These are phyloP conservation scores for Eurypyga helias DNA, from an alignment of 2,113 vertebrate species.

Conservation along the genomic window DNA sequence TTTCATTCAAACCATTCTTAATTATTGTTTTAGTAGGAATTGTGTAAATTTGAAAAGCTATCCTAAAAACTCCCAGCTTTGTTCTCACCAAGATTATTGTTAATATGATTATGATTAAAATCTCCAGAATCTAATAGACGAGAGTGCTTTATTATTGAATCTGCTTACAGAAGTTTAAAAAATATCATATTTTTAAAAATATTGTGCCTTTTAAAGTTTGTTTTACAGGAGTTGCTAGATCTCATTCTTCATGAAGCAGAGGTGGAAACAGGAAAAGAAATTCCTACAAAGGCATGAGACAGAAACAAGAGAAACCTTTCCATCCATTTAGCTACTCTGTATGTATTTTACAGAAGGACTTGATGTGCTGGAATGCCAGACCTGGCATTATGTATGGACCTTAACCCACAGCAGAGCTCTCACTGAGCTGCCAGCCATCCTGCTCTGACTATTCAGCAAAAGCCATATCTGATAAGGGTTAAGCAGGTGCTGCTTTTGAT, in stretches of 20 bases:
- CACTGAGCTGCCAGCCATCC: neutral
- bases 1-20: neutral
- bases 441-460: neutral
- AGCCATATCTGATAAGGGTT: neutral
- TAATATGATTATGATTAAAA: neutral
- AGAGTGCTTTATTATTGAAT: neutral
- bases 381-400: neutral
- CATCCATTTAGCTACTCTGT: neutral
- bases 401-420: neutral
- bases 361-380: neutral
- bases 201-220: neutral
- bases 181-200: neutral
- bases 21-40: neutral
- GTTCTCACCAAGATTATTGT: neutral
- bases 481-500: neutral
- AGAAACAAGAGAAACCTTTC: neutral
- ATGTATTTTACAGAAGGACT: neutral
- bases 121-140: neutral
- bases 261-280: neutral
- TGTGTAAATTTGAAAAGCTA: neutral
- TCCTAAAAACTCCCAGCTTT: neutral
- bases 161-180: neutral
- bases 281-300: neutral
- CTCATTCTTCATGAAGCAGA: neutral
- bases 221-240: neutral